Percentiles rank a stretch among this genome's conserved stretches.
phyloP scores from a whole-genome alignment of 1,140 invertebrate species.

The Tachypleus tridentatus region DNA sequence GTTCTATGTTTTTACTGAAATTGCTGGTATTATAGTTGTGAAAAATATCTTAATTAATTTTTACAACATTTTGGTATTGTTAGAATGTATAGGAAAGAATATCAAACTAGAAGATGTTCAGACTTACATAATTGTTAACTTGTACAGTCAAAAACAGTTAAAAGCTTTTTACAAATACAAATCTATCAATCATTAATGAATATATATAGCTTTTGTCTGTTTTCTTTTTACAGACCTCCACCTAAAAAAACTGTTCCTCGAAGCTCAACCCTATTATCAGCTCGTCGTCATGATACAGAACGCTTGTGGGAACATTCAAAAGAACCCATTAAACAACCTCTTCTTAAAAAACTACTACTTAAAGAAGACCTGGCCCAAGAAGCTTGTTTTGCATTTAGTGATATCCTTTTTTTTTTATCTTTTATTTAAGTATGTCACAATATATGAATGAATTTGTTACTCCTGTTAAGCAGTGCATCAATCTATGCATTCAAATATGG shows the following conservation, averaged over 20 bases:
- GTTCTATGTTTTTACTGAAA: no score
- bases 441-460: background rate
- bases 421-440: slow-evolving; percentile 16
- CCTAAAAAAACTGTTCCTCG: slow-evolving; percentile 89
- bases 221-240: slow-evolving; percentile 49
- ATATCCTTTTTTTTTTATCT: slow-evolving; percentile 44
- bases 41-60: no score
- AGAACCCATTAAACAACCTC: slow-evolving; percentile 86
- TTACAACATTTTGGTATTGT: no score
- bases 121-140: no score
- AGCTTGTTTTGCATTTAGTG: slow-evolving; percentile 84
- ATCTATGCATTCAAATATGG: background rate
- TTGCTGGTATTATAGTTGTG: no score
- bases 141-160: no score
- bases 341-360: slow-evolving; percentile 82
- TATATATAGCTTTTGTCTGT: no score
- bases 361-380: slow-evolving; percentile 92
- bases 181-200: no score
- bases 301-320: slow-evolving; percentile 86
- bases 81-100: no score
- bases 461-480: background rate
- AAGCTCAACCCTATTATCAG: slow-evolving; percentile 71
- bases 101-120: no score
- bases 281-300: slow-evolving; percentile 54
- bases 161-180: no score